These are phyloP conservation scores for Seladonia tumulorum DNA, from an alignment of 2,888 invertebrate genomes.

Conservation along the genomic window DNA sequence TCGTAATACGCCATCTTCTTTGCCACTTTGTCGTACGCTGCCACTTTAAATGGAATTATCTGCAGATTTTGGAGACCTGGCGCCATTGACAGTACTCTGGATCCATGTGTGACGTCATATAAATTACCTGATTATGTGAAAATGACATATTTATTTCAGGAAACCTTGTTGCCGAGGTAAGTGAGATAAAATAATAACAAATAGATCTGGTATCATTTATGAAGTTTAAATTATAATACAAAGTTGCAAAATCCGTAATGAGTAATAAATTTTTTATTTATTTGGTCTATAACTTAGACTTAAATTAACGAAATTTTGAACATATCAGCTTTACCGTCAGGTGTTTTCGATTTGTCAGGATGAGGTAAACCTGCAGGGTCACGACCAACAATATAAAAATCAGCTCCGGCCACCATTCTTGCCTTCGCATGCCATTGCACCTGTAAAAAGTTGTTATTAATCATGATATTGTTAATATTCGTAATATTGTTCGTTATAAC, in stretches of 20 bases:
- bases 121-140: constrained; percentile 87
- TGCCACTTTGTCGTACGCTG: constrained; percentile 95
- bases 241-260: too few species aligned
- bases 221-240: too few species aligned
- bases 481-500: not conserved
- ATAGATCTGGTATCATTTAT: not conserved
- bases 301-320: not conserved
- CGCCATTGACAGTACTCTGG: constrained; percentile 95
- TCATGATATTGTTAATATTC: not conserved
- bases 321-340: constrained; percentile 85
- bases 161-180: not conserved
- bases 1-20: constrained; percentile 97
- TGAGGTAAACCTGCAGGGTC: constrained; percentile 99
- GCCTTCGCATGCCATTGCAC: constrained; percentile 97
- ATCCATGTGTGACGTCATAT: constrained; percentile 96
- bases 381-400: constrained; percentile 98
- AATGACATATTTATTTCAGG: not conserved
- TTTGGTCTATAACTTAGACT: not conserved
- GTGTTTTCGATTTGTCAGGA: constrained; percentile 87
- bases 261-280: too few species aligned
- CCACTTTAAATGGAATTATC: constrained; percentile 98
- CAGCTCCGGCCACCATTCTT: constrained; percentile 97
- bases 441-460: constrained; percentile 79
- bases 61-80: constrained; percentile 95
- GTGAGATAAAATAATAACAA: not conserved